Evolutionary conservation across 1,140 invertebrate species (phyloP).

Genomic region (Trachymyrmex septentrionalis): DNA sequence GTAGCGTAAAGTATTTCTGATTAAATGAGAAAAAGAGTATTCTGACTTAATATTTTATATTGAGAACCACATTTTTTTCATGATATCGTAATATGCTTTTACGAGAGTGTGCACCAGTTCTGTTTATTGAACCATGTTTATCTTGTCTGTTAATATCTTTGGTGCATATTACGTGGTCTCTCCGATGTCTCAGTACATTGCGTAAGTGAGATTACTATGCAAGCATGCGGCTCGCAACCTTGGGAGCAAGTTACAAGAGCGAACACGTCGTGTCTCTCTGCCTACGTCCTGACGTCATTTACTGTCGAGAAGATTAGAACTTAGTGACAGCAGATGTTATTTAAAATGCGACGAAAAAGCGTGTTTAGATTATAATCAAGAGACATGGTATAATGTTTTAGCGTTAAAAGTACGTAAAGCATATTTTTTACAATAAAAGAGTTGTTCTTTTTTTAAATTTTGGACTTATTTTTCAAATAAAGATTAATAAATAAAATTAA

Average conservation of each 20-base stretch:
- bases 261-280: constrained; percentile 39
- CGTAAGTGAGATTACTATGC: constrained; percentile 69
- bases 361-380: background rate
- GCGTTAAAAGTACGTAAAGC: too few species aligned
- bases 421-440: background rate
- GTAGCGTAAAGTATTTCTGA: background rate
- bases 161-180: constrained; percentile 35
- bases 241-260: constrained; percentile 57
- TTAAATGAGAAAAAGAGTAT: background rate
- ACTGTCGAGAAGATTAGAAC: constrained; percentile 10
- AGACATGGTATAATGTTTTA: too few species aligned
- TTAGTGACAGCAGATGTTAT: background rate
- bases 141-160: constrained; percentile 29
- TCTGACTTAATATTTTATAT: background rate
- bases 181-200: constrained; percentile 56
- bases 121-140: constrained; percentile 38
- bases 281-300: constrained; percentile 49
- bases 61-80: constrained; percentile 1
- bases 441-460: background rate
- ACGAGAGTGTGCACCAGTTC: background rate
- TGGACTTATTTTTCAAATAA: background rate
- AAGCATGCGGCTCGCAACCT: constrained; percentile 61
- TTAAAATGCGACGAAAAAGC: background rate
- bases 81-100: background rate
- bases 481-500: background rate